Percentiles rank a stretch among this genome's conserved stretches.
Conservation (phyloP, 2,113 vertebrate species). For the Lonchura striata region DNA sequence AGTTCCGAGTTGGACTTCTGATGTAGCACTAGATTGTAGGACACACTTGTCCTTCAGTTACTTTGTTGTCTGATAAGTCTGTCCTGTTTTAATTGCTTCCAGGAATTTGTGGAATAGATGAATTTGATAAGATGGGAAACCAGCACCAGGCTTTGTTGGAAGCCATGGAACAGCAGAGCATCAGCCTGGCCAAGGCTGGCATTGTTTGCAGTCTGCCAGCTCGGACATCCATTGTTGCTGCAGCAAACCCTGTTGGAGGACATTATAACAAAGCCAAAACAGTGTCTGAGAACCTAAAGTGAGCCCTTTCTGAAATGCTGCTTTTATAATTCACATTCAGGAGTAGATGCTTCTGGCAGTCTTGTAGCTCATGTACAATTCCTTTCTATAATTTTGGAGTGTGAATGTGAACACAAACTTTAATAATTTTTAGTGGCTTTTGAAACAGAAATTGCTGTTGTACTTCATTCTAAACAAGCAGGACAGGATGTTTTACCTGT, state of each 20-base stretch:
- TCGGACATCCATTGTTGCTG: slow-evolving; percentile 91
- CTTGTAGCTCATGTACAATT: background rate
- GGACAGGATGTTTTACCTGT: background rate
- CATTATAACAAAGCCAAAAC: slow-evolving; percentile 97
- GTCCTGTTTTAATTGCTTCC: background rate
- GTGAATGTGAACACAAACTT: background rate
- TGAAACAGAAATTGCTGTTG: background rate
- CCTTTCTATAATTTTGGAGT: background rate
- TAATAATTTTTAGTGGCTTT: background rate
- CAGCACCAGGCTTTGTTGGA: slow-evolving; percentile 95
- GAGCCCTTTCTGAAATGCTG: slow-evolving; percentile 54
- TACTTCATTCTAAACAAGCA: background rate
- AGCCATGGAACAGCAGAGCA: slow-evolving; percentile 98
- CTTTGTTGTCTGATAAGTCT: background rate
- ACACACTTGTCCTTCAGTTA: background rate
- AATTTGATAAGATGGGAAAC: slow-evolving; percentile 97
- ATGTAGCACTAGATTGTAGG: background rate
- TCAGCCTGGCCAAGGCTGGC: slow-evolving; percentile 96
- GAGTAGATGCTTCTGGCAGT: background rate
- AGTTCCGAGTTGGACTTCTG: background rate
- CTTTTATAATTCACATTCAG: background rate
- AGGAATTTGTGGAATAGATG: slow-evolving; percentile 98
- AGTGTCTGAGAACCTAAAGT: slow-evolving; percentile 97
- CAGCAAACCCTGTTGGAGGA: slow-evolving; percentile 93
- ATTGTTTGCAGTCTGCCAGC: slow-evolving; percentile 94